phyloP scores from a whole-genome alignment of 2,113 vertebrate genomes.

The Chaetops frenatus region DNA sequence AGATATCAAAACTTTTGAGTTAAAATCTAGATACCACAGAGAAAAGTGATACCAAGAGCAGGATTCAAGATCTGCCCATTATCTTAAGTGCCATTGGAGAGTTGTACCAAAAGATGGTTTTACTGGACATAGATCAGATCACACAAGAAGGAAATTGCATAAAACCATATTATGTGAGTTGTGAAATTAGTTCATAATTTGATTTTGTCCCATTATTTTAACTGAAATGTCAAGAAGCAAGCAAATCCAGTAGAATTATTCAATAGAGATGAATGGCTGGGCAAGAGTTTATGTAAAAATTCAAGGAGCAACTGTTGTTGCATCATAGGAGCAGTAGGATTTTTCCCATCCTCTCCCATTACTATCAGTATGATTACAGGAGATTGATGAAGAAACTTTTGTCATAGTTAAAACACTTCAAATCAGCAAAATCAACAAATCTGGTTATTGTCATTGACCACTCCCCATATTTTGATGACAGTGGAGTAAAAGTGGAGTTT shows the following conservation, averaged over 20 bases:
- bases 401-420: neutral
- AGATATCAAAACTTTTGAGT: neutral
- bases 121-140: neutral
- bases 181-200: neutral
- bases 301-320: neutral
- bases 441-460: neutral
- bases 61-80: neutral
- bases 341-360: neutral
- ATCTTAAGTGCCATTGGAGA: neutral
- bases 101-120: neutral
- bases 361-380: neutral
- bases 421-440: neutral
- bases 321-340: neutral
- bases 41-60: neutral
- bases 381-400: accelerated
- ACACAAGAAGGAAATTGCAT: neutral
- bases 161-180: neutral
- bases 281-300: neutral
- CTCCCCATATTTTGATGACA: neutral
- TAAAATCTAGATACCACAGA: neutral
- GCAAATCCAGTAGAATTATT: neutral
- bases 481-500: neutral
- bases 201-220: neutral
- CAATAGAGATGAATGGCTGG: neutral
- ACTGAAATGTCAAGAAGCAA: neutral